Percentiles rank a stretch among this genome's conserved stretches.
These are phyloP conservation scores for Maylandia zebra DNA, from an alignment of 2,113 vertebrate species.

Conservation along the genomic window DNA sequence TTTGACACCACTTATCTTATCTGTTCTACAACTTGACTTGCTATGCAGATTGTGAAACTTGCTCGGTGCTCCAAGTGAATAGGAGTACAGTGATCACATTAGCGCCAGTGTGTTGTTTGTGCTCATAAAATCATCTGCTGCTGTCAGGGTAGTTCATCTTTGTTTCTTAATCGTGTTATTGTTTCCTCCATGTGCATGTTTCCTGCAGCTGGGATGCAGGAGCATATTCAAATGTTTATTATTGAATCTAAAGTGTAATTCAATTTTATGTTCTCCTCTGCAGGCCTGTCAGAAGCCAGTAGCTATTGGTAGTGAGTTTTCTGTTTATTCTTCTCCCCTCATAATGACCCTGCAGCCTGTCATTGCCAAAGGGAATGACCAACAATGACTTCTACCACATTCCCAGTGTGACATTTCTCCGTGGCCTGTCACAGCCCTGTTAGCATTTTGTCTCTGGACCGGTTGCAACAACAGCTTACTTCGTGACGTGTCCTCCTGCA, in stretches of 20 bases:
- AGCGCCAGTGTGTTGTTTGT: background rate
- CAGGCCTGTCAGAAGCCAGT: background rate
- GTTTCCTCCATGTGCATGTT: background rate
- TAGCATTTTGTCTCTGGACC: background rate
- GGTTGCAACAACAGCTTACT: conserved; percentile 20
- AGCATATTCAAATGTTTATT: background rate
- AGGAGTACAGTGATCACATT: background rate
- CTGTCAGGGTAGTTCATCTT: background rate
- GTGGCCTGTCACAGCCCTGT: background rate
- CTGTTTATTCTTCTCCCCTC: conserved; percentile 3
- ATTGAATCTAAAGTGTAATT: background rate
- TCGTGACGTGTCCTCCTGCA: conserved; percentile 15
- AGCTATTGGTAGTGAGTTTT: background rate
- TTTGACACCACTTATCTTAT: conserved; percentile 50
- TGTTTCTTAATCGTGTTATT: background rate
- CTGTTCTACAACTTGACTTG: background rate
- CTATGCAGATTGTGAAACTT: background rate
- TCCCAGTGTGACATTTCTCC: background rate
- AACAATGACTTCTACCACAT: background rate
- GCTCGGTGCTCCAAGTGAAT: background rate
- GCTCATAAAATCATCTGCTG: background rate
- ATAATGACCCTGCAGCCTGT: conserved; percentile 8
- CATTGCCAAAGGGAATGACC: background rate
- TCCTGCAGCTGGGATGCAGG: background rate
- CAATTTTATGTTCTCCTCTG: background rate